Conservation (phyloP, 2,113 vertebrate genomes). For the Gracilinanus agilis region DNA sequence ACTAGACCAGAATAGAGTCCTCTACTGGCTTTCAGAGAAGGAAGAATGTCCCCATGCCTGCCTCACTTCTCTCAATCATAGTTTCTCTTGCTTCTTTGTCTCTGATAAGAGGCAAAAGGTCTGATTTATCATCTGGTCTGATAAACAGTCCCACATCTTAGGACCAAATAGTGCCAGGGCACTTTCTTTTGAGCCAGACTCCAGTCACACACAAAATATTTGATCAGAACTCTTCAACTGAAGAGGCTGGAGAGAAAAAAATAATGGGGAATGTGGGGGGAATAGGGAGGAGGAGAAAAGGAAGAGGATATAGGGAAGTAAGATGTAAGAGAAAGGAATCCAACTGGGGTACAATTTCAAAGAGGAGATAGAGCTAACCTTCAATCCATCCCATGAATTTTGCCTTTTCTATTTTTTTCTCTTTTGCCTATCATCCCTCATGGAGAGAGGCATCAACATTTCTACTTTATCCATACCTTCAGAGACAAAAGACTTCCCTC, state of each 20-base stretch:
- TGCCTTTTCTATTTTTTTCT: background rate
- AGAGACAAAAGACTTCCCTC: background rate
- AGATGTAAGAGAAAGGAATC: background rate
- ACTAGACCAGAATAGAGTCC: background rate
- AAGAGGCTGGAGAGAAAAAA: background rate
- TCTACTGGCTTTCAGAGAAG: background rate
- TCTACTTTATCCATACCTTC: background rate
- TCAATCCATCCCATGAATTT: background rate
- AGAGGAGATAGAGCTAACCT: background rate
- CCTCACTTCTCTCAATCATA: background rate
- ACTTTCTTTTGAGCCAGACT: slow-evolving; percentile 16
- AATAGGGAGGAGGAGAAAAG: background rate
- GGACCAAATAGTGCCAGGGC: background rate
- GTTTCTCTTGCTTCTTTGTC: background rate
- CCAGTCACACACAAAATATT: background rate
- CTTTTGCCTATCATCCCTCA: background rate
- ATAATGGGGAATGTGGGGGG: too few species aligned
- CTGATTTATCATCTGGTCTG: background rate
- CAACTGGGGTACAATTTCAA: background rate
- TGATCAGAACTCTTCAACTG: background rate
- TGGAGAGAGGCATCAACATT: background rate
- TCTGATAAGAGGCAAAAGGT: slow-evolving; percentile 10
- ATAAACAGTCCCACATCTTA: slow-evolving; percentile 16
- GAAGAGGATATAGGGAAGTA: background rate
- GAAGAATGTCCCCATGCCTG: slow-evolving; percentile 18